These are phyloP conservation scores for Phymatocera aterrima DNA, from an alignment of 2,888 invertebrate genomes.

Conservation along the genomic window DNA sequence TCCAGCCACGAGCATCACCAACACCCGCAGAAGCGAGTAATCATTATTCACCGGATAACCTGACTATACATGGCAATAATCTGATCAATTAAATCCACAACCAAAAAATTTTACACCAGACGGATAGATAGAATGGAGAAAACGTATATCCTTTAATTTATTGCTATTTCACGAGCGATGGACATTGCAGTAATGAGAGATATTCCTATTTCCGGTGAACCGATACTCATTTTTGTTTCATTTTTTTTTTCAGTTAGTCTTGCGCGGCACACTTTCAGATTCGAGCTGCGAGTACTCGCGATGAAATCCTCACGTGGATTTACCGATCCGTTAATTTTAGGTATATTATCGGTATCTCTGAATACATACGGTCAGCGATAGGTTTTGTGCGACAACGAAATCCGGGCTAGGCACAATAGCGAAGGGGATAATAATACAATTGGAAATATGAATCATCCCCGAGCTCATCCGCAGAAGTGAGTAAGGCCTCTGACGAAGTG, in stretches of 20 bases:
- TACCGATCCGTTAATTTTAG: neutral
- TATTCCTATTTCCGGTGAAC: neutral
- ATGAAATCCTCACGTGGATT: neutral
- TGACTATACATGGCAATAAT: neutral
- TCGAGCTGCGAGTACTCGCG: neutral
- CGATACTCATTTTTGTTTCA: neutral
- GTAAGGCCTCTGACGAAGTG: conserved; percentile 5
- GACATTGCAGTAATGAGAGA: neutral
- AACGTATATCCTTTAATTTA: neutral
- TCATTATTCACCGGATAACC: neutral
- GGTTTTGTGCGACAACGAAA: neutral
- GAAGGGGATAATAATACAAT: neutral
- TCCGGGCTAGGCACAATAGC: neutral
- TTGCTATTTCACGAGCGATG: neutral
- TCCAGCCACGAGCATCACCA: neutral
- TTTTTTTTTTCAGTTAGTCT: neutral
- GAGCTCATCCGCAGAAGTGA: neutral
- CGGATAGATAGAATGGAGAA: neutral
- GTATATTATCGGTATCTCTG: neutral
- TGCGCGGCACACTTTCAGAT: neutral
- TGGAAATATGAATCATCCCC: conserved; percentile 21
- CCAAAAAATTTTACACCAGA: neutral
- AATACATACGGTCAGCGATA: neutral
- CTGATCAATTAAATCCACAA: neutral
- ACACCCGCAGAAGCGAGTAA: neutral